Evolutionary conservation across 2,888 invertebrate species (phyloP).

Genomic region (Drosophila suboccidentalis): DNA sequence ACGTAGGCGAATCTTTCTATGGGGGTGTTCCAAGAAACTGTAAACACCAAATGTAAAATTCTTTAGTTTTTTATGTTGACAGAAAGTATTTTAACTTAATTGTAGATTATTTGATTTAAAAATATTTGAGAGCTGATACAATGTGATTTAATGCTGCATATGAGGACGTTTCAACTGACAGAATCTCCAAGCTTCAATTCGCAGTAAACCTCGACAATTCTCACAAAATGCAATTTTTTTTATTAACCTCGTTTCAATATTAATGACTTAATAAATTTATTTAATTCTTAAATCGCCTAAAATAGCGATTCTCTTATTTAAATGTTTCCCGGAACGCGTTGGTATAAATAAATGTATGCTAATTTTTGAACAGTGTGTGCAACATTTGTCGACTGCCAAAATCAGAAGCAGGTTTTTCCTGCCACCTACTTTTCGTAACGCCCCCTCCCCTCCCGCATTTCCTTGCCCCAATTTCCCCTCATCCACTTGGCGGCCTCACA

Average conservation of each 20-base stretch:
- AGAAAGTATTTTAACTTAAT: neutral
- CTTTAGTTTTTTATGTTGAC: neutral
- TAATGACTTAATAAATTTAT: neutral
- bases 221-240: no score
- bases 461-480: neutral
- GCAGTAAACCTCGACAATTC: no score
- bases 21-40: constrained; percentile 14
- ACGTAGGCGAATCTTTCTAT: neutral
- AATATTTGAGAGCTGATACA: neutral
- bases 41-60: neutral
- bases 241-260: no score
- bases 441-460: neutral
- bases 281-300: neutral
- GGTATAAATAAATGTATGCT: constrained; percentile 54
- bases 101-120: neutral
- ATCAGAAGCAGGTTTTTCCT: constrained; percentile 62
- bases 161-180: neutral
- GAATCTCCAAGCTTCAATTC: neutral
- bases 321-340: neutral
- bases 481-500: constrained; percentile 17
- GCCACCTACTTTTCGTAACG: neutral
- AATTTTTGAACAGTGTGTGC: constrained; percentile 57
- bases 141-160: no score
- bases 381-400: constrained; percentile 76
- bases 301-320: neutral